Conservation (phyloP, 2,888 invertebrate genomes). For the Mycogona germanica region DNA sequence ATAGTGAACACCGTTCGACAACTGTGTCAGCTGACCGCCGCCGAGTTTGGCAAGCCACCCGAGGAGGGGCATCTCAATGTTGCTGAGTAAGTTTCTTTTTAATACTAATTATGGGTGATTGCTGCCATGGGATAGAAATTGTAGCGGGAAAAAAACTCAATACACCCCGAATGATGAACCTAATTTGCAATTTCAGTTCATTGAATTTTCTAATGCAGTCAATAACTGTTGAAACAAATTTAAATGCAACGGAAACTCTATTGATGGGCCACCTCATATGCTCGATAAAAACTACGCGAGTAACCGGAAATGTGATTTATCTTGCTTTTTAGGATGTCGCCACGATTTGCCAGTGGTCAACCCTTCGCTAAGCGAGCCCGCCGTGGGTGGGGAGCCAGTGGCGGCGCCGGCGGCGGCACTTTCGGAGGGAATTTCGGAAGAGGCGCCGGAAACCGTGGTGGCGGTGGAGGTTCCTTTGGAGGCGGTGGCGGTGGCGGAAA, state of each 20-base stretch:
- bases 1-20: constrained; percentile 57
- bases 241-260: too few species aligned
- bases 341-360: constrained; percentile 6
- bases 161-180: too few species aligned
- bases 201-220: neutral
- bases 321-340: constrained; percentile 1
- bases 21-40: constrained; percentile 42
- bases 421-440: constrained; percentile 17
- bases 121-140: too few species aligned
- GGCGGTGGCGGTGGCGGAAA: constrained; percentile 27
- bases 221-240: too few species aligned
- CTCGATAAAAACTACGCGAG: too few species aligned
- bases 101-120: too few species aligned
- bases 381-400: constrained; percentile 4
- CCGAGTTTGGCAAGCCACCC: constrained; percentile 4
- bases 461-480: constrained; percentile 10
- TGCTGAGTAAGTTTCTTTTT: neutral
- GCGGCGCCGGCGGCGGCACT: constrained; percentile 18
- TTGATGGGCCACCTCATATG: too few species aligned
- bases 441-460: constrained; percentile 19
- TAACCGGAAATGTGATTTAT: neutral
- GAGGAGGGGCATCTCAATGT: neutral
- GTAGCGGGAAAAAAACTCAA: too few species aligned
- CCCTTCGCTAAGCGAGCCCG: constrained; percentile 1
- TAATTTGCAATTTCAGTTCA: neutral